Evolutionary conservation across 1,140 invertebrate genomes (phyloP).

Genomic region (Melanaphis sacchari): DNA sequence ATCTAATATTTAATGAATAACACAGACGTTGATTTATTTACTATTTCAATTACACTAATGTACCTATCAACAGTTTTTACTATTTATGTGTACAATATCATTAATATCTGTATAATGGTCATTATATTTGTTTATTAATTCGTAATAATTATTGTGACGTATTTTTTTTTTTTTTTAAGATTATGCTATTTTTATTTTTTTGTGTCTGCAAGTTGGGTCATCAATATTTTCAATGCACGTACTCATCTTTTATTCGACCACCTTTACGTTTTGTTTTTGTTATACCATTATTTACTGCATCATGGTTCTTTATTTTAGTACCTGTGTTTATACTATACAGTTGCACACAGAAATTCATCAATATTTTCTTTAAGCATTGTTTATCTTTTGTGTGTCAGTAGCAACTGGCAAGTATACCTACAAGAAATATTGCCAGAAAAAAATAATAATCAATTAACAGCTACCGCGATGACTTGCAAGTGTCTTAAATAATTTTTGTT

Average conservation of each 20-base stretch:
- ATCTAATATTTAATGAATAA: neutral
- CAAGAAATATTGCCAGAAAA: neutral
- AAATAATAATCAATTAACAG: slow-evolving; percentile 50
- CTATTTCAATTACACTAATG: neutral
- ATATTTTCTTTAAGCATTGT: neutral
- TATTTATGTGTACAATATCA: neutral
- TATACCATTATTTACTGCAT: neutral
- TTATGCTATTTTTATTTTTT: neutral
- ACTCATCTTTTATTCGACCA: neutral
- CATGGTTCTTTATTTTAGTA: slow-evolving; percentile 25
- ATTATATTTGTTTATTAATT: neutral
- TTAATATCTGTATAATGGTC: neutral
- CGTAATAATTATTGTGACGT: neutral
- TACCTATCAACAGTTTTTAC: neutral
- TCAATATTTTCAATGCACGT: neutral
- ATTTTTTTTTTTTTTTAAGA: neutral
- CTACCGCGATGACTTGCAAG: slow-evolving; percentile 25
- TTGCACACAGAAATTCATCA: neutral
- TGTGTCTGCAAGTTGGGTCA: neutral
- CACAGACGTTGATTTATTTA: neutral
- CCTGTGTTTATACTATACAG: neutral
- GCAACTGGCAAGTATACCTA: neutral
- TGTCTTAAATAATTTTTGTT: slow-evolving; percentile 38
- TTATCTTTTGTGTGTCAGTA: slow-evolving; percentile 18
- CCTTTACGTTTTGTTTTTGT: neutral